phyloP scores from a whole-genome alignment of 2,113 vertebrate species.

The Leptobrachium leishanense region DNA sequence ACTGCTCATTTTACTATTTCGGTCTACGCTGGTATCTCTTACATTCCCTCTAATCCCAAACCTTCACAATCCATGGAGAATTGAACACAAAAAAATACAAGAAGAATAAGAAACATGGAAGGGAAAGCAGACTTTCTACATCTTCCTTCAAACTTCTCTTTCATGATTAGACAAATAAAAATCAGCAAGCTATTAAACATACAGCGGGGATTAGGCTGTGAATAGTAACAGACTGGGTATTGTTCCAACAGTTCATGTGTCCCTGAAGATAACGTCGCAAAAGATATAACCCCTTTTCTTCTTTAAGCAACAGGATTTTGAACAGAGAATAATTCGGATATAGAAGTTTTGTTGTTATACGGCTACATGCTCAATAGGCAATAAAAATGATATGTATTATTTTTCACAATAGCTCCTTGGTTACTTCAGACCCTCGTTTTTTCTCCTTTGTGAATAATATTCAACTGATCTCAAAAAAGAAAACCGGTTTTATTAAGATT shows the following conservation, averaged over 20 bases:
- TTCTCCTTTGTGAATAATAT: conserved; percentile 40
- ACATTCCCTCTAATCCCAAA: conserved; percentile 44
- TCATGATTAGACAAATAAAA: conserved; percentile 43
- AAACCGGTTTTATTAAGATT: conserved; percentile 36
- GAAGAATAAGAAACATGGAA: not conserved
- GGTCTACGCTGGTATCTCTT: conserved; percentile 29
- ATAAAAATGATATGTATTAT: conserved; percentile 44
- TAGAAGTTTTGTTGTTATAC: conserved; percentile 42
- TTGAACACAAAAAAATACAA: conserved; percentile 16
- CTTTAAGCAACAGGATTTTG: conserved; percentile 45
- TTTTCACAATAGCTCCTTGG: conserved; percentile 31
- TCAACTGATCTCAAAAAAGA: conserved; percentile 18
- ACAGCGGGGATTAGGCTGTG: conserved; percentile 41
- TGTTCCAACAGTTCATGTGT: conserved; percentile 44
- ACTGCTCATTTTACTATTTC: conserved; percentile 41
- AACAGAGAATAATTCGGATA: conserved; percentile 42
- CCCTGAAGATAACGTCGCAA: conserved; percentile 42
- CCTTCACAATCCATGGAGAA: conserved; percentile 45
- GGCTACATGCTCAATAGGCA: conserved; percentile 33
- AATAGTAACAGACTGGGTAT: conserved; percentile 41
- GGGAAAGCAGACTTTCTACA: conserved; percentile 22
- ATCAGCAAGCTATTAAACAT: conserved; percentile 39
- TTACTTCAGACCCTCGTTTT: conserved; percentile 18
- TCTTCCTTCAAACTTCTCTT: conserved; percentile 43
- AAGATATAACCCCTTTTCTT: conserved; percentile 37